phyloP scores from a whole-genome alignment of 1,140 invertebrate species.

The Drosophila sp. region DNA sequence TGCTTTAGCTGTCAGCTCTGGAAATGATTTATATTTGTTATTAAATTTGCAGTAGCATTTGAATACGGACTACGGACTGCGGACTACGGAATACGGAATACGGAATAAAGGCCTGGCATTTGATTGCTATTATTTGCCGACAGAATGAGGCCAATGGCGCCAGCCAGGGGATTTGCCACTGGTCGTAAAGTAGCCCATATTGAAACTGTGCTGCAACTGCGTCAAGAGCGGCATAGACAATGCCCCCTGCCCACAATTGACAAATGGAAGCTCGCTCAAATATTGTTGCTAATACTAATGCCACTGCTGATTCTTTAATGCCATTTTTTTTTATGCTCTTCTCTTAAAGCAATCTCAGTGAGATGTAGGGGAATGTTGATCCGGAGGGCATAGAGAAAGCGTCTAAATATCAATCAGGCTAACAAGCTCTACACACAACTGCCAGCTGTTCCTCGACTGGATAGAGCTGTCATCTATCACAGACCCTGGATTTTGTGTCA shows the following conservation, averaged over 20 bases:
- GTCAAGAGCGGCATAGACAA: constrained; percentile 2
- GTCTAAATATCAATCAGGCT: constrained; percentile 54
- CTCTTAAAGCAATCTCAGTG: constrained; percentile 17
- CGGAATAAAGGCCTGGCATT: constrained; percentile 61
- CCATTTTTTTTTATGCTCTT: not conserved
- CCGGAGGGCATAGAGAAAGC: not conserved
- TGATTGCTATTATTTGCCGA: constrained; percentile 75
- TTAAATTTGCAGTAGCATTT: constrained; percentile 79
- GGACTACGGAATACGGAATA: constrained; percentile 28
- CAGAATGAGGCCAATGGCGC: constrained; percentile 64
- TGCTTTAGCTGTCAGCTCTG: constrained; percentile 70
- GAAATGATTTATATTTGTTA: constrained; percentile 82
- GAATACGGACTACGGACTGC: constrained; percentile 48
- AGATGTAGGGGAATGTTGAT: not conserved
- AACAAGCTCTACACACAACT: constrained; percentile 51
- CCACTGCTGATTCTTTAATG: constrained; percentile 25
- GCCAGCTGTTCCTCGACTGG: constrained; percentile 41
- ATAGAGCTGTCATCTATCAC: constrained; percentile 54
- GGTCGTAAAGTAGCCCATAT: constrained; percentile 62
- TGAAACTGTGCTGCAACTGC: constrained; percentile 50
- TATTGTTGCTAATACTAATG: constrained; percentile 21
- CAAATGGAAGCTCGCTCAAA: constrained; percentile 24
- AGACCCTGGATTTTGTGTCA: not conserved
- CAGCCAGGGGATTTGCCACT: constrained; percentile 29
- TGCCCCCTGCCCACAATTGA: not conserved